Evolutionary conservation across 2,888 invertebrate species (phyloP).

Genomic region (Troglohyphantes excavatus): DNA sequence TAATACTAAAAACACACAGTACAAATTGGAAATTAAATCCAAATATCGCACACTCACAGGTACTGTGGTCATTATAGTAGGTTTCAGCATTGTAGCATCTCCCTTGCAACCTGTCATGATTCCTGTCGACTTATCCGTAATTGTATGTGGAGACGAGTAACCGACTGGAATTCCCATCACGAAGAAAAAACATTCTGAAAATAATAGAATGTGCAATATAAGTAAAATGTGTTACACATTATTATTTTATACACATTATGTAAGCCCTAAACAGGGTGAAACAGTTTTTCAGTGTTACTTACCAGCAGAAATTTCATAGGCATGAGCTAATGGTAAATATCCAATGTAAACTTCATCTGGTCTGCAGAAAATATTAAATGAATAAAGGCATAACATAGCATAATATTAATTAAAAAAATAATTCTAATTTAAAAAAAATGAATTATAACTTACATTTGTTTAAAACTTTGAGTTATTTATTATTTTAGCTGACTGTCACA

Average conservation of each 20-base stretch:
- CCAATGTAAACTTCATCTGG: conserved; percentile 91
- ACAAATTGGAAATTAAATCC: too few relatives aligned
- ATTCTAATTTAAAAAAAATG: too few relatives aligned
- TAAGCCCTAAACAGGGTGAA: not conserved
- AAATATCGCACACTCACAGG: conserved; percentile 89
- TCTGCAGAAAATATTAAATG: conserved; percentile 14
- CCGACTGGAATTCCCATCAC: conserved; percentile 95
- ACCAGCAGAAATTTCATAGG: conserved; percentile 96
- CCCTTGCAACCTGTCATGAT: conserved; percentile 97
- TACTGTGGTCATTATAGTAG: conserved; percentile 97
- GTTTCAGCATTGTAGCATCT: conserved; percentile 94
- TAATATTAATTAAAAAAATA: too few relatives aligned
- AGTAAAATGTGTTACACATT: not conserved
- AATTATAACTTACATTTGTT: too few relatives aligned
- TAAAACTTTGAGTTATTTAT: too few relatives aligned
- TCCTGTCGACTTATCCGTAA: conserved; percentile 90
- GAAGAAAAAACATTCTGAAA: conserved; percentile 88
- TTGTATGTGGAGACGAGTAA: conserved; percentile 96
- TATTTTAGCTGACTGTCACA: too few relatives aligned
- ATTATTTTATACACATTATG: too few relatives aligned
- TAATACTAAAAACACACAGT: too few relatives aligned
- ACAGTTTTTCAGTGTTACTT: conserved; percentile 44
- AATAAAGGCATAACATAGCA: too few relatives aligned
- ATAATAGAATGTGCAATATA: not conserved
- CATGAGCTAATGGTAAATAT: conserved; percentile 98